Base-by-base conservation (phyloP, 2,797 vertebrate genomes). In the Myotis pilosus region DNA sequence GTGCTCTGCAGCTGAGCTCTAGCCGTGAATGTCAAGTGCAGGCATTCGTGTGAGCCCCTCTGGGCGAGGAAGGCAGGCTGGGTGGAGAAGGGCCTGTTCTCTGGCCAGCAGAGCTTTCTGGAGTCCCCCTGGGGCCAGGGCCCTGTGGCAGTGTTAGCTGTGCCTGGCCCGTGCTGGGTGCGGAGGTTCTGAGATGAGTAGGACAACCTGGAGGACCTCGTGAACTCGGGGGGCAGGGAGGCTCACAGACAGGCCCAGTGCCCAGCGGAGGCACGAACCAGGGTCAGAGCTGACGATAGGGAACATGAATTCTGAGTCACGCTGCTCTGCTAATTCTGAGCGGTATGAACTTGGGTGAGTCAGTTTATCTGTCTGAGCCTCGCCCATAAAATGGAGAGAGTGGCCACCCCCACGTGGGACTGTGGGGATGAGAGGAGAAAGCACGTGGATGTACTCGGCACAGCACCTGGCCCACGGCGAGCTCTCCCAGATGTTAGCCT, bases 221-320 rank as follows among this genome's bases (percentile, higher is more conserved):
- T 2, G 1, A 25, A 17, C 51, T 72, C 23, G 6, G 16, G 15
- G 28, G 60, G 80, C 17, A 2, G 41, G 47, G 23, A 33, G 38
- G 2, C 49, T 28, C 55, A 69, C 23, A n/a, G 6, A 28, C 9
- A 47, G n/a, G 20, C 49, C 10, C 16, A 0, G 38, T 62, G 33
- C 1, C 0, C 55, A 15, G 28, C 0, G 2, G 23, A 41, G 15
- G 16, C 2, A 2, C 0, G 1, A 30, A 49, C 33, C 10, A 8
- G 55, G 49, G 38, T 66, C 33, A 5, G 60, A 12, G 44, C 28
- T 28, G 49, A 64, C 8, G 1, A 36, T 23, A 6, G 60, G 38
- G 44, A 44, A 1, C 9, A 0, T 7, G 76, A 10, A 28, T 55
- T 20, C 41, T 36, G 49, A 55, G 36, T 72, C 72, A 25, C 20